phyloP scores from a whole-genome alignment of 1,140 invertebrate species.

The Euwallacea fornicatus region DNA sequence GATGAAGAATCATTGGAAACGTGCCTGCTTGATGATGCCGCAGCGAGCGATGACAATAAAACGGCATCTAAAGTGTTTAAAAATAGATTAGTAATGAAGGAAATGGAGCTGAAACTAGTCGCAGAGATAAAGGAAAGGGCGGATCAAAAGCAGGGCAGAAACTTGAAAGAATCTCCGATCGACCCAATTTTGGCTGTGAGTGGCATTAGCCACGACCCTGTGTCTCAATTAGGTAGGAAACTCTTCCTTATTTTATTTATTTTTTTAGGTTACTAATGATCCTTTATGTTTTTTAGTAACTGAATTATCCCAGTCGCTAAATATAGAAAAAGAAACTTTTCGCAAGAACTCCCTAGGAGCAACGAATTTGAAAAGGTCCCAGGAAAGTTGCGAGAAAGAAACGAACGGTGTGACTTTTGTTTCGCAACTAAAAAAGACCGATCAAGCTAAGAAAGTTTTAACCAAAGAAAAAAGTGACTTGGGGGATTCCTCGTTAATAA shows the following conservation, averaged over 20 bases:
- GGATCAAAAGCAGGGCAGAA: slow-evolving; percentile 62
- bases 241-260: too few species aligned
- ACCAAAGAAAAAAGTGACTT: slow-evolving; percentile 50
- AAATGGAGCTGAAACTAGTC: slow-evolving; percentile 78
- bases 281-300: slow-evolving; percentile 23
- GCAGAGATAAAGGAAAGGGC: slow-evolving; percentile 79
- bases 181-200: slow-evolving; percentile 51
- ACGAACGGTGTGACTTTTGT: slow-evolving; percentile 47
- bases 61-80: slow-evolving; percentile 53
- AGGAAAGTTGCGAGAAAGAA: slow-evolving; percentile 32
- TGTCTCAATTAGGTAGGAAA: slow-evolving; percentile 72
- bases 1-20: background rate
- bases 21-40: background rate
- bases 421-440: slow-evolving; percentile 50
- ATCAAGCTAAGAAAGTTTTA: slow-evolving; percentile 43
- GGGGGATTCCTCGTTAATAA: slow-evolving; percentile 58
- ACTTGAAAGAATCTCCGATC: slow-evolving; percentile 56
- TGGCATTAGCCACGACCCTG: slow-evolving; percentile 62
- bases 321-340: slow-evolving; percentile 30
- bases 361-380: slow-evolving; percentile 24
- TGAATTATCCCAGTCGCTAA: slow-evolving; percentile 43
- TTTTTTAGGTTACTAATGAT: background rate
- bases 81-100: slow-evolving; percentile 63
- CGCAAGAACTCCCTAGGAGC: slow-evolving; percentile 36
- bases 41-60: slow-evolving; percentile 45